Base-by-base conservation (phyloP, 2,888 invertebrate genomes). In the Nezara viridula region DNA sequence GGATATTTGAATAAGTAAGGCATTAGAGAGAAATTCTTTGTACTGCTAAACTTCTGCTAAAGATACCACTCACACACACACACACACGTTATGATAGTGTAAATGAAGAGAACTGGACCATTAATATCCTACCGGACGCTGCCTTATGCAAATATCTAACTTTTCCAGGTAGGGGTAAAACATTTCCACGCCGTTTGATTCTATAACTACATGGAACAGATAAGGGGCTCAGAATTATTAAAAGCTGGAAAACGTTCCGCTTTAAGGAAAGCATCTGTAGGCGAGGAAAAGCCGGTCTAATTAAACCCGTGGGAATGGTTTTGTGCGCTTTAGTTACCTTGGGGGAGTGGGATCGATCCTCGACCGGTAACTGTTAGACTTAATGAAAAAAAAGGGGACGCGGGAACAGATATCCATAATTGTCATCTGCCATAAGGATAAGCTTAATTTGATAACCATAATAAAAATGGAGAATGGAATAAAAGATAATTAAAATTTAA, bases 211-310 rank as follows among this genome's bases (percentile, higher is more conserved):
- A 66, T 66, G 66, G 66, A 66, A 66, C 66, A 66, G 81, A 81
- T 81, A 44, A 81, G 44, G 44, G 81, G 14, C 44, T 44, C 14
- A 44, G 44, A 81, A 81, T 81, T 81, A 81, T 81, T 81, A 81
- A 81, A 81, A 81, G 81, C 81, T 81, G 81, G 40, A 81, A 44
- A 81, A 81, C 44, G 81, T 3, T 10, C 81, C 81, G 81, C 24
- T 81, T 81, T 44, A 81, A 81, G 81, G 81, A 81, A 44, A 81
- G 40, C 81, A 81, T 81, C 81, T 81, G 81, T 81, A 81, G 81
- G 81, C 81, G 44, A 81, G 81, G 81, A 44, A 81, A 81, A 40
- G 44, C 81, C 81, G 81, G 40, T 81, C 81, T 81, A 81, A 81
- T 81, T 81, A 81, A 81, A 81, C 81, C 81, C 81, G 19, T 40